phyloP scores from a whole-genome alignment of 2,113 vertebrate genomes.

The Eublepharis macularius region DNA sequence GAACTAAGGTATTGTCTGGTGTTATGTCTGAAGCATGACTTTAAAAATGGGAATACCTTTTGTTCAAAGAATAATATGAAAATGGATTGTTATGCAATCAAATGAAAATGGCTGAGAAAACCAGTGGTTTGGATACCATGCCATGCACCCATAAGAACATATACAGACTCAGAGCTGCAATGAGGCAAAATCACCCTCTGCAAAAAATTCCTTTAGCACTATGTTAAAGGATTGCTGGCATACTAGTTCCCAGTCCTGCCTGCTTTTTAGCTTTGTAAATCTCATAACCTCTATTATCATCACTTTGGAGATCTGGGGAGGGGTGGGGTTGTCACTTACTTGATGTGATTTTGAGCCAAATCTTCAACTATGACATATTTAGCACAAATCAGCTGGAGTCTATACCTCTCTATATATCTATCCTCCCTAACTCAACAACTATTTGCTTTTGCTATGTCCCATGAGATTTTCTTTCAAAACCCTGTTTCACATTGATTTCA shows the following conservation, averaged over 20 bases:
- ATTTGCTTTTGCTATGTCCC: background rate
- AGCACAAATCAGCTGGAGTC: background rate
- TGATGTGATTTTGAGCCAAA: background rate
- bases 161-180: no score
- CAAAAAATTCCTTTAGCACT: no score
- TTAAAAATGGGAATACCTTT: background rate
- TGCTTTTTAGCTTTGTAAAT: no score
- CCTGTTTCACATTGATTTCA: background rate
- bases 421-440: background rate
- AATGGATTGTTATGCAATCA: background rate
- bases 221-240: no score
- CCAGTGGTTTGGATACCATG: background rate
- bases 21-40: no score
- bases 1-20: no score
- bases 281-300: no score
- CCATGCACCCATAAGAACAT: no score
- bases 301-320: no score
- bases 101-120: background rate
- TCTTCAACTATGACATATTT: background rate
- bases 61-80: background rate
- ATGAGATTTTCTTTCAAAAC: constrained; percentile 28
- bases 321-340: no score
- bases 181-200: no score
- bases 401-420: background rate
- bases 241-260: no score